Conservation (phyloP, 92 coral and sea anemone genomes). For the Umimayanthus chanpuru region DNA sequence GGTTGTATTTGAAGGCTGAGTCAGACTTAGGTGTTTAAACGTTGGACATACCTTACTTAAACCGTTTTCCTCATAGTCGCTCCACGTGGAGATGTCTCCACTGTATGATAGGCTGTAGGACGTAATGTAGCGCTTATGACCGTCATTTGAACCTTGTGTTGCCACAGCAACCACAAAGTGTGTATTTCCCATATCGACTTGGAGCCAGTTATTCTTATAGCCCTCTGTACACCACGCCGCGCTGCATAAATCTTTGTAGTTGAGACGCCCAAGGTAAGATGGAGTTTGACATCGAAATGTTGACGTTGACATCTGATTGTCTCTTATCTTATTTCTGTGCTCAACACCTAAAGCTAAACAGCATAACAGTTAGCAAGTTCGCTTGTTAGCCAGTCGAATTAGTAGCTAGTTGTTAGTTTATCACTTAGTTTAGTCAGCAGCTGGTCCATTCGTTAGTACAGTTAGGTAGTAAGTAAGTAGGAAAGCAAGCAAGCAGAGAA, state of each 20-base stretch:
- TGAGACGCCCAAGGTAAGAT: slow-evolving; percentile 5
- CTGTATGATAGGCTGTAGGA: slow-evolving; percentile 14
- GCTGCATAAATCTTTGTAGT: neutral
- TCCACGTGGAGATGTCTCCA: neutral
- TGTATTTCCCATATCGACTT: slow-evolving; percentile 15
- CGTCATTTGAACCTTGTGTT: slow-evolving; percentile 17
- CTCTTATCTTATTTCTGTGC: neutral
- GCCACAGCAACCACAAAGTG: slow-evolving; percentile 34
- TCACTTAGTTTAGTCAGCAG: too few species aligned
- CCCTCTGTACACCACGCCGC: neutral
- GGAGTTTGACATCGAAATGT: slow-evolving; percentile 7
- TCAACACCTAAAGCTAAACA: slow-evolving; percentile 24
- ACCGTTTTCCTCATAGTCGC: slow-evolving; percentile 2
- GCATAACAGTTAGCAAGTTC: neutral
- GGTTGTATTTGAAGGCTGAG: too few species aligned
- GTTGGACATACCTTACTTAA: neutral
- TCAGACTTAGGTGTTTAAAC: too few species aligned
- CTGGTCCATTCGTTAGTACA: too few species aligned
- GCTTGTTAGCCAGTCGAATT: too few species aligned
- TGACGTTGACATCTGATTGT: slow-evolving; percentile 18
- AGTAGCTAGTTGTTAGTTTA: too few species aligned
- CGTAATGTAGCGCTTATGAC: neutral
- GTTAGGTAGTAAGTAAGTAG: too few species aligned
- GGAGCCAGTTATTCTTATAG: neutral
- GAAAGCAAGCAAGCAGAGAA: too few species aligned